Evolutionary conservation across 2,113 vertebrate genomes (phyloP).

Genomic region (Spermophilus dauricus): DNA sequence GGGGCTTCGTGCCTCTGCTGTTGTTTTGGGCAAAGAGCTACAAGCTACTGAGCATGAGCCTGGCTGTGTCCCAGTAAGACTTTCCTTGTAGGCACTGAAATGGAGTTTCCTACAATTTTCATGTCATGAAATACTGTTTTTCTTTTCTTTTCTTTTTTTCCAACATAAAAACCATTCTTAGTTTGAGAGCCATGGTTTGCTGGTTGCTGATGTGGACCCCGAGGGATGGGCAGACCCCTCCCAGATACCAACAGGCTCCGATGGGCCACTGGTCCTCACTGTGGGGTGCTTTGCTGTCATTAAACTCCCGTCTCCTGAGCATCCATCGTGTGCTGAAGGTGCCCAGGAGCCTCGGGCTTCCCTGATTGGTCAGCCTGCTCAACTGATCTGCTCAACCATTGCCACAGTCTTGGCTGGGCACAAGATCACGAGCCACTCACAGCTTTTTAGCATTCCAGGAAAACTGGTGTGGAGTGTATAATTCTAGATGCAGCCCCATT

Average conservation of each 20-base stretch:
- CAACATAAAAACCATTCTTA: not conserved
- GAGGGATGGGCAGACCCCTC: not conserved
- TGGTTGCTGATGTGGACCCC: not conserved
- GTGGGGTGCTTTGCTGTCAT: not conserved
- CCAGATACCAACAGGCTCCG: not conserved
- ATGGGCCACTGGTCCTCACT: not conserved
- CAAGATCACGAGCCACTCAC: no score
- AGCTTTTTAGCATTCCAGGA: no score
- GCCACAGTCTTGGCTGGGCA: no score
- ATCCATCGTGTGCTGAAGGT: not conserved
- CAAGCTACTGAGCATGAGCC: no score
- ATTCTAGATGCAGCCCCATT: no score
- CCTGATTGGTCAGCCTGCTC: not conserved
- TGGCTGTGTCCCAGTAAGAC: not conserved
- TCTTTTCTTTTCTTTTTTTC: not conserved
- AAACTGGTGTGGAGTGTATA: no score
- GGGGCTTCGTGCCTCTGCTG: not conserved
- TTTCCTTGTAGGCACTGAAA: not conserved
- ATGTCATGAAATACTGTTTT: not conserved
- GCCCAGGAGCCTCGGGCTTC: not conserved
- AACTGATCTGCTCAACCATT: not conserved
- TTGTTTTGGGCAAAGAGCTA: not conserved
- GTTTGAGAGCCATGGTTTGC: not conserved
- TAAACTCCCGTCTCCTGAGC: not conserved
- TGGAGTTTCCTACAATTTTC: not conserved